These are phyloP conservation scores for Acholoe squamosa DNA, from an alignment of 2,888 invertebrate genomes.

Conservation along the genomic window DNA sequence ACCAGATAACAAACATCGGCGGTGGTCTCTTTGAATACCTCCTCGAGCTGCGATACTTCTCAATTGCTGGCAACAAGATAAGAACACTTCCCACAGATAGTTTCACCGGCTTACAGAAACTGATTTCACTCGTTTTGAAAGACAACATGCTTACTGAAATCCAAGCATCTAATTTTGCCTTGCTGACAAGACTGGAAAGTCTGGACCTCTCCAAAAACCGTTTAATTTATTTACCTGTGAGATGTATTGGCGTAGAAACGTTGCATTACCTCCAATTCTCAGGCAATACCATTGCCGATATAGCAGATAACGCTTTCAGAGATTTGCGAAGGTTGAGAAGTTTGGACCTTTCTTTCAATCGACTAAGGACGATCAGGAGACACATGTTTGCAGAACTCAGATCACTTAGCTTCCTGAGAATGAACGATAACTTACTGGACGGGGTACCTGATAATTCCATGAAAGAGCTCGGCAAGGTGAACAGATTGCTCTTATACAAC, in stretches of 20 bases:
- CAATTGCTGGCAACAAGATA: conserved; percentile 7
- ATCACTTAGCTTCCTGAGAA: conserved; percentile 43
- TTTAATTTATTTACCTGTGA: not conserved
- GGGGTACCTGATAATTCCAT: conserved; percentile 34
- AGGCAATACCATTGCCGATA: conserved; percentile 7
- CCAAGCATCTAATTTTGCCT: not conserved
- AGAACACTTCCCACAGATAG: not conserved
- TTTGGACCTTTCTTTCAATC: conserved; percentile 55
- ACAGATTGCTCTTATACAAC: conserved; percentile 48
- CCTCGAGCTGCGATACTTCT: conserved; percentile 34
- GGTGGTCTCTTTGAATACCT: conserved; percentile 6
- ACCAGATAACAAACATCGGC: not conserved
- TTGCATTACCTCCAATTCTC: conserved; percentile 36
- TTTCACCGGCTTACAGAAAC: not conserved
- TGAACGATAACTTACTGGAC: conserved; percentile 44
- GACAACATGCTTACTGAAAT: not conserved
- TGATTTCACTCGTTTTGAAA: conserved; percentile 5
- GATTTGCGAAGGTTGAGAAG: conserved; percentile 16
- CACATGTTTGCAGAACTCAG: conserved; percentile 38
- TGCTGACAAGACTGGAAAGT: not conserved
- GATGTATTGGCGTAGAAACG: not conserved
- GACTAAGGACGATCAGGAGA: not conserved
- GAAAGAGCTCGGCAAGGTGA: not conserved
- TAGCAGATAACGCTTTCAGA: conserved; percentile 43
- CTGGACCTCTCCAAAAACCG: conserved; percentile 34